Evolutionary conservation across 2,113 vertebrate genomes (phyloP).

Genomic region (Bombycilla garrulus): DNA sequence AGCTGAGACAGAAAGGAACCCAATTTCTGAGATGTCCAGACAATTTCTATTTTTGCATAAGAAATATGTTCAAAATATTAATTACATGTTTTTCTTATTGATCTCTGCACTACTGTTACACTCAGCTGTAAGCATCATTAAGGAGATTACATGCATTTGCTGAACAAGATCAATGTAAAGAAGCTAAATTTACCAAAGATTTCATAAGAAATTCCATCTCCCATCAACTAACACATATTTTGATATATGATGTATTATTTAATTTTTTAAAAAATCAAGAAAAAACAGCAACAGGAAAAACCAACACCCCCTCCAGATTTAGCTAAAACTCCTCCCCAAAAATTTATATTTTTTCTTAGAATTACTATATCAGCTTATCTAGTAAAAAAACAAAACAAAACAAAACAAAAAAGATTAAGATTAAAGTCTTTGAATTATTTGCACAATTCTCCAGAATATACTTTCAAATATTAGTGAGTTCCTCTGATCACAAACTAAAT

Average conservation of each 20-base stretch:
- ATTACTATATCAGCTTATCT: background rate
- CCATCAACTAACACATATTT: background rate
- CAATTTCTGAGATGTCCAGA: background rate
- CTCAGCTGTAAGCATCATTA: background rate
- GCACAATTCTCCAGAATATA: background rate
- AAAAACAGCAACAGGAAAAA: background rate
- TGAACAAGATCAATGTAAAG: background rate
- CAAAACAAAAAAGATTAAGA: background rate
- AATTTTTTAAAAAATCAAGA: background rate
- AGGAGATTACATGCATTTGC: background rate
- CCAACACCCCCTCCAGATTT: fast-evolving
- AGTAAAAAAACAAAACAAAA: background rate
- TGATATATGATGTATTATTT: background rate
- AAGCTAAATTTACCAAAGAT: background rate
- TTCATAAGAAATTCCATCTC: background rate
- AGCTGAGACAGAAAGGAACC: background rate
- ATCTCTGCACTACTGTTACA: background rate
- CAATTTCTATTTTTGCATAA: background rate
- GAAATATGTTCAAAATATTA: background rate
- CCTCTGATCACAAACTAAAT: background rate
- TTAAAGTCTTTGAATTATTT: background rate
- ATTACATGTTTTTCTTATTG: background rate
- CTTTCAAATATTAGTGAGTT: background rate
- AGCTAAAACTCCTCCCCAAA: fast-evolving
- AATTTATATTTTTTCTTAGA: background rate